Evolutionary conservation across 2,888 invertebrate genomes (phyloP).

Genomic region (Diabrotica balteata): DNA sequence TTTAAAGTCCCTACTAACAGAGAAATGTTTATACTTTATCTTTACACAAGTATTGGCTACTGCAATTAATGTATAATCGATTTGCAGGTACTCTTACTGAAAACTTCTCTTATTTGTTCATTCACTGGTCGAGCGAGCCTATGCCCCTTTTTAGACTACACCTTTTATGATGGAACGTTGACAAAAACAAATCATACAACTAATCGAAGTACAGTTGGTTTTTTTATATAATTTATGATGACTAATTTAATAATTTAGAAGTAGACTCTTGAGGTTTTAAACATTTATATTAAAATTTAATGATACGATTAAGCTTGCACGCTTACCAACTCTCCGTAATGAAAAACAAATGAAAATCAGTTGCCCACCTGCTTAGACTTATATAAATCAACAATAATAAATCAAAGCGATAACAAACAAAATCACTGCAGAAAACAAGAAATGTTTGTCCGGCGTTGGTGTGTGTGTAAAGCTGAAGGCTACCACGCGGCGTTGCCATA

Average conservation of each 20-base stretch:
- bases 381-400: slow-evolving; percentile 45
- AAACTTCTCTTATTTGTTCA: too few relatives aligned
- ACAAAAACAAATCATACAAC: slow-evolving; percentile 24
- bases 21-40: too few relatives aligned
- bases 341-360: slow-evolving; percentile 42
- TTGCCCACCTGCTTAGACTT: slow-evolving; percentile 44
- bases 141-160: too few relatives aligned
- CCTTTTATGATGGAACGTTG: slow-evolving; percentile 2
- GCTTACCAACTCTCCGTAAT: slow-evolving; percentile 26
- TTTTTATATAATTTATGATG: slow-evolving; percentile 19
- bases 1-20: too few relatives aligned
- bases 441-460: slow-evolving; percentile 37
- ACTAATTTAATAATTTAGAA: slow-evolving; percentile 24
- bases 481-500: slow-evolving; percentile 8
- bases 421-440: slow-evolving; percentile 44
- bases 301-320: slow-evolving; percentile 25
- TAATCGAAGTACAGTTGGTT: not conserved
- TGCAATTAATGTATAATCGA: too few relatives aligned
- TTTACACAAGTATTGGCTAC: too few relatives aligned
- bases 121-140: too few relatives aligned
- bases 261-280: slow-evolving; percentile 12
- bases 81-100: too few relatives aligned
- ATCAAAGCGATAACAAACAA: slow-evolving; percentile 44
- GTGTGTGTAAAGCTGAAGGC: slow-evolving; percentile 25
- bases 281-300: slow-evolving; percentile 27